phyloP scores from a whole-genome alignment of 2,113 vertebrate species.

The Erpornis zantholeuca region DNA sequence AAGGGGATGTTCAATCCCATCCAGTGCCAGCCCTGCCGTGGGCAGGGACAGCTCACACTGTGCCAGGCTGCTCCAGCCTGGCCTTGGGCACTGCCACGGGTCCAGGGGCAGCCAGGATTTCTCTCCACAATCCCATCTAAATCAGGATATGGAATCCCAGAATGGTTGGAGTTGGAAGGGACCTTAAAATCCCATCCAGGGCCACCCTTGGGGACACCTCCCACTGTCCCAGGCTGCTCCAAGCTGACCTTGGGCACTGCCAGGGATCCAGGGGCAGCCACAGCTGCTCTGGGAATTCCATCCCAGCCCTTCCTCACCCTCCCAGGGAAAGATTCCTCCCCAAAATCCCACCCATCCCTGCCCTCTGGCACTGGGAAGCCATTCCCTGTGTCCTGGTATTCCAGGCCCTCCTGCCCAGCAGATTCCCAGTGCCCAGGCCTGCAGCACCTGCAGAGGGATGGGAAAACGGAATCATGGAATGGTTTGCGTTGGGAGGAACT shows the following conservation, averaged over 20 bases:
- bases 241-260: neutral
- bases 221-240: rapidly evolving
- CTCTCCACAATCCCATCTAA: too few relatives aligned
- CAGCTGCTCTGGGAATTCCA: neutral
- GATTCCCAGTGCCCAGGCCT: neutral
- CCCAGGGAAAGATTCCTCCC: neutral
- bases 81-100: neutral
- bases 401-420: neutral
- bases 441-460: neutral
- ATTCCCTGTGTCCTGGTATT: neutral
- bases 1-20: rapidly evolving
- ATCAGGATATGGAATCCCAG: too few relatives aligned
- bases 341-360: rapidly evolving
- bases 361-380: neutral
- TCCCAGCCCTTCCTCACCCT: neutral
- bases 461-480: neutral
- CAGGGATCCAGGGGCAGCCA: neutral
- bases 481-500: neutral
- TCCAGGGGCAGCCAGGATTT: too few relatives aligned
- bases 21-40: too few relatives aligned
- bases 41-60: neutral
- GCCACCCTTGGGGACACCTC: neutral
- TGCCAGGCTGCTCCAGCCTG: rapidly evolving
- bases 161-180: too few relatives aligned
- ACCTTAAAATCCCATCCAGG: too few relatives aligned